Percentiles rank a stretch among this genome's conserved stretches.
Evolutionary conservation across 2,797 vertebrate species (phyloP).

Genomic region (Scyliorhinus canicula): DNA sequence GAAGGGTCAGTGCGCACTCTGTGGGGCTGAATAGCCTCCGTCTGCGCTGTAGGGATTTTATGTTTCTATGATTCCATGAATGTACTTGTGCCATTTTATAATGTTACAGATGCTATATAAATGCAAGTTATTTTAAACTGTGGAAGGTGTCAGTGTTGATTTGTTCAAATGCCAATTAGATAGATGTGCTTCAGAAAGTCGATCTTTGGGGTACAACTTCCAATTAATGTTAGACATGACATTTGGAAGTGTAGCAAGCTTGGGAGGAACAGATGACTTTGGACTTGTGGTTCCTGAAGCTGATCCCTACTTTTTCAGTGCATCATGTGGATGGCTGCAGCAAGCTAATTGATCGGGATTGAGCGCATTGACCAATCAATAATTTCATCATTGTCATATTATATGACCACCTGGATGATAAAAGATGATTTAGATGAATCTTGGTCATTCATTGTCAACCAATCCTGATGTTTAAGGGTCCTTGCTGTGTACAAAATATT

Average conservation of each 20-base stretch:
- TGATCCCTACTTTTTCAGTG: background rate
- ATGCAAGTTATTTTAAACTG: background rate
- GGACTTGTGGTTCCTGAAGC: background rate
- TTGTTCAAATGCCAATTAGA: background rate
- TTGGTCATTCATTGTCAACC: background rate
- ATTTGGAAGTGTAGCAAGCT: background rate
- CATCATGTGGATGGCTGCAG: background rate
- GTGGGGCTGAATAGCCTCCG: too few relatives aligned
- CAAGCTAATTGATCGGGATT: background rate
- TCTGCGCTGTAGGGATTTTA: too few relatives aligned
- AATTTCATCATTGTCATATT: background rate
- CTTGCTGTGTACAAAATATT: background rate
- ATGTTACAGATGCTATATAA: background rate
- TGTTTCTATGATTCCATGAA: too few relatives aligned
- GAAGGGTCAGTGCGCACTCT: too few relatives aligned
- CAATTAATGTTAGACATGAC: background rate
- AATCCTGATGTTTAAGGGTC: background rate
- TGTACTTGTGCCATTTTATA: background rate
- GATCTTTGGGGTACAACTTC: background rate
- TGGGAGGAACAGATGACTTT: background rate
- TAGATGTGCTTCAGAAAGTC: background rate
- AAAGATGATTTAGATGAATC: background rate
- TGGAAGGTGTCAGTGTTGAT: background rate
- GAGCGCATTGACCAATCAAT: background rate
- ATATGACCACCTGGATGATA: background rate